Evolutionary conservation across 2,888 invertebrate genomes (phyloP).

Genomic region (Ormyrus rosae): DNA sequence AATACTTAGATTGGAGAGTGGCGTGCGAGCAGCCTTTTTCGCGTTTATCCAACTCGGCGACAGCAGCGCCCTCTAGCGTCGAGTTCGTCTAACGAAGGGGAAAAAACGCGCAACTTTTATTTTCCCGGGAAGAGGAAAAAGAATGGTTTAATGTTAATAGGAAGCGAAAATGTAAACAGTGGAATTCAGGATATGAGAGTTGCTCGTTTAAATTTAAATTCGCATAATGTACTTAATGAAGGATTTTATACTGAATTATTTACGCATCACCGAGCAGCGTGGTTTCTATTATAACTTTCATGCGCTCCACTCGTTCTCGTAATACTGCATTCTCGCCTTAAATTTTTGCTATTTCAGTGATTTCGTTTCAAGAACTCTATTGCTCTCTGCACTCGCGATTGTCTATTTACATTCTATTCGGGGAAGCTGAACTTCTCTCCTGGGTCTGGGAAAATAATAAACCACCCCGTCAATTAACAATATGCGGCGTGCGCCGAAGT

Average conservation of each 20-base stretch:
- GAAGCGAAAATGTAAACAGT: slow-evolving; percentile 1
- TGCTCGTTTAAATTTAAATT: slow-evolving; percentile 18
- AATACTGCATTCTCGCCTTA: neutral
- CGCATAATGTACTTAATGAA: slow-evolving; percentile 16
- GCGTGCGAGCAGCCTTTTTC: neutral
- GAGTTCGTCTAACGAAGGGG: too few relatives aligned
- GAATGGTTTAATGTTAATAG: slow-evolving; percentile 6
- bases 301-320: neutral
- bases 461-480: too few relatives aligned
- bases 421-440: too few relatives aligned
- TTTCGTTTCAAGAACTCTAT: too few relatives aligned
- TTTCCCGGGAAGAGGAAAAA: neutral
- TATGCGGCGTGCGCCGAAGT: too few relatives aligned
- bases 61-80: too few relatives aligned
- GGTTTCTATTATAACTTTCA: slow-evolving; percentile 22
- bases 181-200: neutral
- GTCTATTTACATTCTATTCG: too few relatives aligned
- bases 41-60: neutral
- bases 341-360: neutral
- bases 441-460: too few relatives aligned
- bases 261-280: neutral
- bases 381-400: too few relatives aligned
- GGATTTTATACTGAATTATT: slow-evolving; percentile 41
- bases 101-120: too few relatives aligned
- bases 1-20: neutral